phyloP scores from a whole-genome alignment of 1,140 invertebrate species.

The Platorchestia sp. region DNA sequence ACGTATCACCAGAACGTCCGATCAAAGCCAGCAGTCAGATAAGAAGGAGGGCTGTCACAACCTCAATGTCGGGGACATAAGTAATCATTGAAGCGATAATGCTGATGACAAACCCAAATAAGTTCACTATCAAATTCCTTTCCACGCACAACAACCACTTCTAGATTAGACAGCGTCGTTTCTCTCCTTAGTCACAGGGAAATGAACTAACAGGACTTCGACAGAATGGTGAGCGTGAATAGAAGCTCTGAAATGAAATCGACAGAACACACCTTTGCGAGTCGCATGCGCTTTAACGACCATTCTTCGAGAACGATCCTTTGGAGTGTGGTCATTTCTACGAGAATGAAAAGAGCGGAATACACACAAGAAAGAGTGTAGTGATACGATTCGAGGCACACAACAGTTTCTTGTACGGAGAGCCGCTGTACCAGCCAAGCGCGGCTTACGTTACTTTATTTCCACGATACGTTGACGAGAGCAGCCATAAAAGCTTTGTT shows the following conservation, averaged over 20 bases:
- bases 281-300: not conserved
- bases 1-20: not conserved
- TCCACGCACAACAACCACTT: not conserved
- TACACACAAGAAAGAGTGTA: too few relatives aligned
- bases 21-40: not conserved
- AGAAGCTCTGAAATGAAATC: not conserved
- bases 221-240: too few relatives aligned
- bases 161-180: not conserved
- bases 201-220: not conserved
- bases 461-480: too few relatives aligned
- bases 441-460: too few relatives aligned
- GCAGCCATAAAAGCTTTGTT: too few relatives aligned
- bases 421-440: not conserved
- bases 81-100: not conserved
- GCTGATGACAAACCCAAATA: not conserved
- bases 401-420: too few relatives aligned
- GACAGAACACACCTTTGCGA: not conserved
- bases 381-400: too few relatives aligned
- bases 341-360: not conserved
- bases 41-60: not conserved
- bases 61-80: not conserved
- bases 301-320: too few relatives aligned
- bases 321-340: not conserved
- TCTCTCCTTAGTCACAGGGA: not conserved
- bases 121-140: not conserved